Conservation (phyloP, 2,797 vertebrate species). For the Schizopygopsis malacanthus region DNA sequence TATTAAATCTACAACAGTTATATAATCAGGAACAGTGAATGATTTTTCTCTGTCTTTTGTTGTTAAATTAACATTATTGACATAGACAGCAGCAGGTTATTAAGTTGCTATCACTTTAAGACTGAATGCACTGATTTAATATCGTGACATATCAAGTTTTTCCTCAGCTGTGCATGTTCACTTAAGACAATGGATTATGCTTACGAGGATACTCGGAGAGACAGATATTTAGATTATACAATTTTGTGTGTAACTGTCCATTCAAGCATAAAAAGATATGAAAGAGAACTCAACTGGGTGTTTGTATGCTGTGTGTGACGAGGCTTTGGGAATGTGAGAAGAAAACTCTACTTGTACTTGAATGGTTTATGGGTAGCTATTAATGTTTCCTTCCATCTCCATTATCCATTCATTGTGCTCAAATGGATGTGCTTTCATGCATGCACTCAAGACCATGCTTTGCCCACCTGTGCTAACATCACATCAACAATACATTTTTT, state of each 20-base stretch:
- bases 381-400: not conserved
- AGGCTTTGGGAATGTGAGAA: not conserved
- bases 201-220: no score
- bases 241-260: not conserved
- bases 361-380: not conserved
- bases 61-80: no score
- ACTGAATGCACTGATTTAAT: not conserved
- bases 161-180: not conserved
- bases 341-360: not conserved
- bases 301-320: not conserved
- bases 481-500: not conserved
- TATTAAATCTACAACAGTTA: not conserved
- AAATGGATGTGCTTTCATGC: slow-evolving; percentile 15
- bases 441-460: not conserved
- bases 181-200: no score
- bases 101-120: not conserved
- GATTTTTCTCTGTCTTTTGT: not conserved
- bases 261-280: not conserved
- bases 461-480: slow-evolving; percentile 6
- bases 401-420: not conserved
- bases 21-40: not conserved
- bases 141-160: not conserved
- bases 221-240: not conserved
- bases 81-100: not conserved
- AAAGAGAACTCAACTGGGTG: not conserved